Percentiles rank a stretch among this genome's conserved stretches.
These are phyloP conservation scores for Columba guinea DNA, from an alignment of 2,797 vertebrate genomes.

Conservation along the genomic window DNA sequence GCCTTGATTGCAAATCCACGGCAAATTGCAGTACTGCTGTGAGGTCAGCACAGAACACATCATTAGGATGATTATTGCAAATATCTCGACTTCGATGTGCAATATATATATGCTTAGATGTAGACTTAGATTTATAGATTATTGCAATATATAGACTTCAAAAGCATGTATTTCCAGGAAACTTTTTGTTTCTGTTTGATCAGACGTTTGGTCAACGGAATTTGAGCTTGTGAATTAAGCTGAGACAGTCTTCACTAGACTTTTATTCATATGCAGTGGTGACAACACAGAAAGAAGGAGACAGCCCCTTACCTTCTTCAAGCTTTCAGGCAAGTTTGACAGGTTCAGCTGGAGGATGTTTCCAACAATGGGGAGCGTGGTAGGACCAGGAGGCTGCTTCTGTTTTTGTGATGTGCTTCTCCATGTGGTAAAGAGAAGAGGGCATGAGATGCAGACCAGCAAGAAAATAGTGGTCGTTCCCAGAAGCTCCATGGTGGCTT, in stretches of 20 bases:
- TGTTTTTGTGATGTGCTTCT: neutral
- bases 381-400: neutral
- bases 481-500: neutral
- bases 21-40: neutral
- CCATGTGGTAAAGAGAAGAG: too few relatives aligned
- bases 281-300: neutral
- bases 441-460: too few relatives aligned
- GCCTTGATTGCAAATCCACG: neutral
- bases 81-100: neutral
- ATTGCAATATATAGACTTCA: neutral
- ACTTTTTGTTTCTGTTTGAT: neutral
- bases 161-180: neutral
- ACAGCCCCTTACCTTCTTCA: slow-evolving; percentile 49
- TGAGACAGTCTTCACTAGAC: accelerated
- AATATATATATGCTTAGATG: neutral
- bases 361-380: slow-evolving; percentile 2
- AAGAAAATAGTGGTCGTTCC: neutral
- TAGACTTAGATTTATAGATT: neutral
- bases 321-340: neutral
- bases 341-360: slow-evolving; percentile 50
- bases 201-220: neutral
- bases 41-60: neutral
- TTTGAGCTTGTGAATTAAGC: neutral
- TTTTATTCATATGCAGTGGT: neutral
- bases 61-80: neutral